These are phyloP conservation scores for Tapirus indicus DNA, from an alignment of 2,797 vertebrate species.

Conservation along the genomic window DNA sequence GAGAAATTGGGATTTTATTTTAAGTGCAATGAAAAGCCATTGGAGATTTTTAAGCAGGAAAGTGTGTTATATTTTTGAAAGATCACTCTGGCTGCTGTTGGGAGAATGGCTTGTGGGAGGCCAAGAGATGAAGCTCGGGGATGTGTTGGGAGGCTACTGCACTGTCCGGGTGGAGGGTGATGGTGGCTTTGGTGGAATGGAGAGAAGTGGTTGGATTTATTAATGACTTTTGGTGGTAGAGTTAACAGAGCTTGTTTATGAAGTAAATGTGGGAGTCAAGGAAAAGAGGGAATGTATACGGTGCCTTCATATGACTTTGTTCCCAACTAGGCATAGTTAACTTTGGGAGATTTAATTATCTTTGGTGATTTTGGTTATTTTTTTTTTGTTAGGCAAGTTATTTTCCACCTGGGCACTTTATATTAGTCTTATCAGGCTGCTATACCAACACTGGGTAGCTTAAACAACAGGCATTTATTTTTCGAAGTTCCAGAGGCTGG, in stretches of 20 bases:
- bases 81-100: not conserved
- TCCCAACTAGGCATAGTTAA: not conserved
- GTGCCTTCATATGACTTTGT: not conserved
- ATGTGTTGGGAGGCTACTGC: not conserved
- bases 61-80: not conserved
- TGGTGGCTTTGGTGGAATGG: not conserved
- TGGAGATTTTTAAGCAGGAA: not conserved
- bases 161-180: not conserved
- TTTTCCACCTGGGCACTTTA: not conserved
- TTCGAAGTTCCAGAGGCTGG: not conserved
- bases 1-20: not conserved
- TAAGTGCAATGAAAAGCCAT: not conserved
- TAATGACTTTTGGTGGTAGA: not conserved
- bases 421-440: not conserved
- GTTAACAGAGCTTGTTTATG: not conserved
- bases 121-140: not conserved
- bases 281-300: not conserved
- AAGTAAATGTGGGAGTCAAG: not conserved
- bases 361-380: not conserved
- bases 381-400: not conserved
- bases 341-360: not conserved
- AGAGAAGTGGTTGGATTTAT: not conserved
- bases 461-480: not conserved
- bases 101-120: not conserved
- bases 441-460: not conserved